A percentile compares a stretch with the other conserved stretches of the same genome.
Evolutionary conservation across 1,140 invertebrate species (phyloP).

Genomic region (Eurosta solidaginis): DNA sequence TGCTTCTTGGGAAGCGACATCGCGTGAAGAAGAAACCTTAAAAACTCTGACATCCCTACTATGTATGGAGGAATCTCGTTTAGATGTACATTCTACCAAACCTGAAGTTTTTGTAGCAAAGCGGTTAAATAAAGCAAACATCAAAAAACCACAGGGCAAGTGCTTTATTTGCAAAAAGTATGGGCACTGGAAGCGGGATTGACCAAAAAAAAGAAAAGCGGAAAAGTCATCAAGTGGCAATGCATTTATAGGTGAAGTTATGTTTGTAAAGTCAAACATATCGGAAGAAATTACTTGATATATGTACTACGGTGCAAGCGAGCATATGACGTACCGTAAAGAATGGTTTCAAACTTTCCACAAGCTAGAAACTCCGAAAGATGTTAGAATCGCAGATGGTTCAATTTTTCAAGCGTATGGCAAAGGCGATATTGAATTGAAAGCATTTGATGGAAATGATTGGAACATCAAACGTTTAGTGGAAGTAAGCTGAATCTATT

Average conservation of each 20-base stretch:
- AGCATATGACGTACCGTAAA: constrained; percentile 29
- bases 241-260: background rate
- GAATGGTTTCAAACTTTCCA: constrained; percentile 9
- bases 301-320: constrained; percentile 30
- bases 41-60: no score
- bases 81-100: no score
- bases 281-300: constrained; percentile 23
- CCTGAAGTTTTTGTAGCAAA: no score
- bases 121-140: no score
- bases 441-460: background rate
- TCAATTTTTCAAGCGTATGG: background rate
- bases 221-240: background rate
- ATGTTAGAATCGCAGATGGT: background rate
- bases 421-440: background rate
- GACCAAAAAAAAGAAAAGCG: no score
- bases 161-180: no score
- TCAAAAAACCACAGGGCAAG: no score
- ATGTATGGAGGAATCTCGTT: no score
- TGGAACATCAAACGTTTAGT: background rate
- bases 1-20: no score
- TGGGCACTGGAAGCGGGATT: no score
- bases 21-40: no score
- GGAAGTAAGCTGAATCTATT: background rate
- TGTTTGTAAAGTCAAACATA: background rate
- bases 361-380: background rate